Evolutionary conservation across 2,888 invertebrate genomes (phyloP).

Genomic region (Drosophila anceps): DNA sequence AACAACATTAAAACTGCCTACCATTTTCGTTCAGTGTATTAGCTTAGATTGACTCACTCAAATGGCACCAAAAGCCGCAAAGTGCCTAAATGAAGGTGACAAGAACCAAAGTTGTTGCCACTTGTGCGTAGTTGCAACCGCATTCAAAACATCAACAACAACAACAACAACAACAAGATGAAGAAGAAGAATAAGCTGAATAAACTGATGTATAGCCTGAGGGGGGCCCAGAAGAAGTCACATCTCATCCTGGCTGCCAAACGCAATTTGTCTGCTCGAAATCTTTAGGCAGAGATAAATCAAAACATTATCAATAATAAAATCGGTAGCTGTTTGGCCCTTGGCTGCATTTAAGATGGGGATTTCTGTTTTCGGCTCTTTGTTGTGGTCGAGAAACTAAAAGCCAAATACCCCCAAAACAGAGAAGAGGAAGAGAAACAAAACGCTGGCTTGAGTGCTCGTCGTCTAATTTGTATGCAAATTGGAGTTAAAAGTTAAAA

Average conservation of each 20-base stretch:
- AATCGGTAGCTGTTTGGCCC: slow-evolving; percentile 82
- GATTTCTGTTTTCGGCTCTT: slow-evolving; percentile 56
- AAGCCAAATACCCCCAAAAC: slow-evolving; percentile 28
- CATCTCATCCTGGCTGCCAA: slow-evolving; percentile 3
- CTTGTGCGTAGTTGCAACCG: slow-evolving; percentile 34
- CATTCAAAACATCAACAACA: slow-evolving; percentile 31
- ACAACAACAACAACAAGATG: slow-evolving; percentile 12
- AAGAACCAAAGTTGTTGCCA: slow-evolving; percentile 32
- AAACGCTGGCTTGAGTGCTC: slow-evolving; percentile 50
- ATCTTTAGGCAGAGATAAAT: slow-evolving; percentile 75
- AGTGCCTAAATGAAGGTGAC: slow-evolving; percentile 39
- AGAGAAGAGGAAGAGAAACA: slow-evolving; percentile 8
- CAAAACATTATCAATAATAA: slow-evolving; percentile 83
- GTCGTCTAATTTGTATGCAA: slow-evolving; percentile 74
- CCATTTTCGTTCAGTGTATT: not conserved
- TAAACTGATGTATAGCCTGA: slow-evolving; percentile 7
- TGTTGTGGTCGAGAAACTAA: slow-evolving; percentile 61
- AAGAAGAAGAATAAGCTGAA: not conserved
- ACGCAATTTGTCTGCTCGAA: slow-evolving; percentile 66
- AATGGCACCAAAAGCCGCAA: slow-evolving; percentile 45
- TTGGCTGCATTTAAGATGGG: slow-evolving; percentile 61
- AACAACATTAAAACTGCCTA: not conserved
- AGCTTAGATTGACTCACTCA: slow-evolving; percentile 1
- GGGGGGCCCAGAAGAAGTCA: slow-evolving; percentile 3
- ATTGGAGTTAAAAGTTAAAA: slow-evolving; percentile 65